These are phyloP conservation scores for Parnassius orleans DNA, from an alignment of 2,888 invertebrate species.

Conservation along the genomic window DNA sequence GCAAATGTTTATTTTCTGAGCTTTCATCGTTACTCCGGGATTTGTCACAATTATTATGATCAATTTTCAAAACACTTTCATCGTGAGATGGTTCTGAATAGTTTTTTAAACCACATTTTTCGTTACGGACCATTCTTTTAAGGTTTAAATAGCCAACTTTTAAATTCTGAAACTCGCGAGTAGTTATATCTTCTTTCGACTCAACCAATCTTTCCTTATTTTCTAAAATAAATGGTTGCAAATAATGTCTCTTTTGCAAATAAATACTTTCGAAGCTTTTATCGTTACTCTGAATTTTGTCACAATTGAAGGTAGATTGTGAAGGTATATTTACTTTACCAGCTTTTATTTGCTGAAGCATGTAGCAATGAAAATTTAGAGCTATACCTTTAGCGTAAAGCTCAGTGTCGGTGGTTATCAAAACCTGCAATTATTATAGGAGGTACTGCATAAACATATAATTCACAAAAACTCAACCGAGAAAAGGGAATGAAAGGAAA, in stretches of 20 bases:
- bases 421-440: constrained; percentile 2
- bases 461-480: too few species aligned
- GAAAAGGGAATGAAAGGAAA: too few species aligned
- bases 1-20: constrained; percentile 8
- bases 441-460: too few species aligned
- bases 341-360: constrained; percentile 11
- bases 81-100: not conserved
- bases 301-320: not conserved
- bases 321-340: not conserved
- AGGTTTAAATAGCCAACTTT: not conserved
- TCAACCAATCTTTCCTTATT: not conserved
- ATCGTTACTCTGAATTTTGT: not conserved
- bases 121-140: not conserved
- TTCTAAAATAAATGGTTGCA: constrained; percentile 4
- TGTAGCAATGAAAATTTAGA: constrained; percentile 7
- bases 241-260: not conserved
- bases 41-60: not conserved
- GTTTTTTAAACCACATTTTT: not conserved
- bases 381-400: constrained; percentile 6
- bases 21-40: not conserved
- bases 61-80: too few species aligned
- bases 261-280: constrained; percentile 6
- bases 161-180: not conserved
- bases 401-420: constrained; percentile 7
- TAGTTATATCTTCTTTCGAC: not conserved